Percentiles rank a stretch among this genome's conserved stretches.
These are phyloP conservation scores for Anguilla rostrata DNA, from an alignment of 2,113 vertebrate species.

Conservation along the genomic window DNA sequence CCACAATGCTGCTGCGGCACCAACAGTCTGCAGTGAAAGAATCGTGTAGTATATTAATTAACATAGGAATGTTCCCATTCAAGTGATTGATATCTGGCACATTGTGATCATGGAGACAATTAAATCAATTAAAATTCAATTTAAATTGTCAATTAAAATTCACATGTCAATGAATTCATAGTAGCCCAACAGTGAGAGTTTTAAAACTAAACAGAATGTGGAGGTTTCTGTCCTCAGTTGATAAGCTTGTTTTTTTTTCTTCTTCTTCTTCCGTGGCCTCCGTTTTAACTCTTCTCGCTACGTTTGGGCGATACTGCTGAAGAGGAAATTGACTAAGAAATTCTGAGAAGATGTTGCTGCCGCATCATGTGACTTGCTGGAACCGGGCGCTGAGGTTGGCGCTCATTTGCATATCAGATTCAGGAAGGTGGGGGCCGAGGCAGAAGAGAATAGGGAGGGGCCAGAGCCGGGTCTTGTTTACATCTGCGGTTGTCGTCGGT, in stretches of 20 bases:
- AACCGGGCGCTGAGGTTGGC: constrained; percentile 30
- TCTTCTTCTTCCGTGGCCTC: background rate
- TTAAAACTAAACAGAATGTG: background rate
- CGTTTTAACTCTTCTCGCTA: background rate
- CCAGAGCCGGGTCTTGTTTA: constrained; percentile 47
- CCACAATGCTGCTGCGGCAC: background rate
- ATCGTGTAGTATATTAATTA: too few relatives aligned
- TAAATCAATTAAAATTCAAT: too few relatives aligned
- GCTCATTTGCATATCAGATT: constrained; percentile 54
- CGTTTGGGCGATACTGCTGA: constrained; percentile 36
- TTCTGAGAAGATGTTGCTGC: constrained; percentile 49
- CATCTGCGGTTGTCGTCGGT: constrained; percentile 40
- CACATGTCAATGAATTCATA: background rate
- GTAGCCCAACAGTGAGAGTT: background rate
- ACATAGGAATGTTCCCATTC: background rate
- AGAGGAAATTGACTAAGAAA: constrained; percentile 58
- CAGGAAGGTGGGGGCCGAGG: background rate
- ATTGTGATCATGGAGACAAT: background rate
- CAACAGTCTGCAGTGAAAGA: background rate
- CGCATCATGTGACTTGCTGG: constrained; percentile 57
- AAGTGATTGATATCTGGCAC: background rate
- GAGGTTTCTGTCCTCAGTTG: background rate
- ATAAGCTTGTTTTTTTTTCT: background rate
- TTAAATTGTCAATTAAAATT: background rate
- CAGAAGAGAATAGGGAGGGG: constrained; percentile 9